These are phyloP conservation scores for Patella pellucida DNA, from an alignment of 2,888 invertebrate species.

Conservation along the genomic window DNA sequence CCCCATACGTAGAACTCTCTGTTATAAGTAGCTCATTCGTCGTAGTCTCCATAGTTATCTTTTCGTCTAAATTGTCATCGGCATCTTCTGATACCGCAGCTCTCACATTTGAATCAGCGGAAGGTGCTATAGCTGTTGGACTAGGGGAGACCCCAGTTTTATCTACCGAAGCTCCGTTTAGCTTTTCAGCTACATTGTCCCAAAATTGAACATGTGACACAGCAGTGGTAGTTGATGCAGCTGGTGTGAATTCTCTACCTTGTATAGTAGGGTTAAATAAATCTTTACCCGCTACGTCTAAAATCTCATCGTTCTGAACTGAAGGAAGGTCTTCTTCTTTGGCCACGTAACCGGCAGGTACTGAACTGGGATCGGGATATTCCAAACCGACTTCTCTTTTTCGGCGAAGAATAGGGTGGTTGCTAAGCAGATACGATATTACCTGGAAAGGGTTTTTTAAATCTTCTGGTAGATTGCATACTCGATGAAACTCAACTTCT, in stretches of 20 bases:
- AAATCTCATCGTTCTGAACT: neutral
- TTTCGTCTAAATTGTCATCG: neutral
- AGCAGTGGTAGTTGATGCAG: neutral
- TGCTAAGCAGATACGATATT: neutral
- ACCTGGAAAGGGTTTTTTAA: neutral
- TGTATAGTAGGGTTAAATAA: neutral
- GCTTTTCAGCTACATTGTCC: neutral
- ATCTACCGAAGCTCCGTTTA: neutral
- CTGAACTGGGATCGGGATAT: neutral
- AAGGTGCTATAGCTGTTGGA: neutral
- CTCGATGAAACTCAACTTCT: constrained; percentile 3
- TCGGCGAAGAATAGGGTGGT: neutral
- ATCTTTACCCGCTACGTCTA: neutral
- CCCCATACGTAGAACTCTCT: neutral
- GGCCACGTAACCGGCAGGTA: neutral
- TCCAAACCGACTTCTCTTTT: constrained; percentile 1
- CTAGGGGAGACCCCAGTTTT: neutral
- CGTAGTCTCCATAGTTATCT: neutral
- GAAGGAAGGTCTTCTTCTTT: neutral
- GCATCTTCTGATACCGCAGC: neutral
- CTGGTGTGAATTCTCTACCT: neutral
- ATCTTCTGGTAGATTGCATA: neutral
- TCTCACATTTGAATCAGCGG: neutral
- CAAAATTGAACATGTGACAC: neutral
- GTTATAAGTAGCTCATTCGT: neutral